These are phyloP conservation scores for Andrena flavipes DNA, from an alignment of 2,888 invertebrate species.

Conservation along the genomic window DNA sequence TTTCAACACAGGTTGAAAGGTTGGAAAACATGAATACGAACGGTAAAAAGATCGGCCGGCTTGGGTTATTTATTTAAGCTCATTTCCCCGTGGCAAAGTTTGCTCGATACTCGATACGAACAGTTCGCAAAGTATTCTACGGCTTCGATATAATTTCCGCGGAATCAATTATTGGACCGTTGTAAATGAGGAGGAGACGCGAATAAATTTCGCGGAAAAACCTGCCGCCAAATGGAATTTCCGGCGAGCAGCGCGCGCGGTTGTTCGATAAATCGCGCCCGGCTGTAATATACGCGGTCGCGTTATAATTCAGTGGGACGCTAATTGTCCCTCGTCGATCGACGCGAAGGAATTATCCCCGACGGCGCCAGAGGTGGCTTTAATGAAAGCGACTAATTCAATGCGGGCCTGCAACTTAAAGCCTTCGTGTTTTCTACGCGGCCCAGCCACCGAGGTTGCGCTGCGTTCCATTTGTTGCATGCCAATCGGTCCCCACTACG, in stretches of 20 bases:
- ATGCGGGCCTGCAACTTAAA: constrained; percentile 26
- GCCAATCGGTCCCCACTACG: too few species aligned
- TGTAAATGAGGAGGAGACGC: constrained; percentile 8
- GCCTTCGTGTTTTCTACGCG: not conserved
- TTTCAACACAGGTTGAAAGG: not conserved
- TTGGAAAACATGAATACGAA: too few species aligned
- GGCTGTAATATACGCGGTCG: constrained; percentile 6
- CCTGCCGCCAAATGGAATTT: constrained; percentile 25
- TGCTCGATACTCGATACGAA: too few species aligned
- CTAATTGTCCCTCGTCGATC: constrained; percentile 29
- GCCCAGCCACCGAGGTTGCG: not conserved
- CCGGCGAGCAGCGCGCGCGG: not conserved
- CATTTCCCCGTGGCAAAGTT: too few species aligned
- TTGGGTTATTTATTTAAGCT: too few species aligned
- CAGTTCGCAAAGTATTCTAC: not conserved
- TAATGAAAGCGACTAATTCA: constrained; percentile 73
- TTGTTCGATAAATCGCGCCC: constrained; percentile 20
- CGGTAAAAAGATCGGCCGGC: too few species aligned
- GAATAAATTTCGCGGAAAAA: constrained; percentile 19
- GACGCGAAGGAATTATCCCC: constrained; percentile 53
- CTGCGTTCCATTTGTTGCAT: too few species aligned
- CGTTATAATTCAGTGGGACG: constrained; percentile 23
- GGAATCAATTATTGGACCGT: constrained; percentile 16
- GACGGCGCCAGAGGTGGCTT: constrained; percentile 35
- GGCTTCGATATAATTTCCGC: not conserved